Conservation (phyloP, 2,888 invertebrate species). For the Tortrix viridana region DNA sequence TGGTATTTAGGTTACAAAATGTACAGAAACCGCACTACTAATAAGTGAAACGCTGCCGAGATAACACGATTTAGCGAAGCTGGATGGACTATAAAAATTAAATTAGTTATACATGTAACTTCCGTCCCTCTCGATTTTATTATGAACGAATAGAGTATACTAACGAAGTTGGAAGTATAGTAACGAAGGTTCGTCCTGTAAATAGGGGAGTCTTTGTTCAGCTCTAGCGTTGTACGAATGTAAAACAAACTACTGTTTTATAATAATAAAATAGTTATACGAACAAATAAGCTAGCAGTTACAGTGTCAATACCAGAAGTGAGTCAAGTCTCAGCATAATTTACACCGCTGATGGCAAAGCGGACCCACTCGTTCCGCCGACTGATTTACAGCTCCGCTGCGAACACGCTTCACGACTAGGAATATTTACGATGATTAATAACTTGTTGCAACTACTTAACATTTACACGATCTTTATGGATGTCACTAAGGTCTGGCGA, state of each 20-base stretch:
- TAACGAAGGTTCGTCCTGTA: not conserved
- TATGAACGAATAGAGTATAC: too few relatives aligned
- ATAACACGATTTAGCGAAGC: not conserved
- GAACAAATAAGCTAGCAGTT: not conserved
- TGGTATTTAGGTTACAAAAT: constrained; percentile 2
- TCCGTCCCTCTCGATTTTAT: too few relatives aligned
- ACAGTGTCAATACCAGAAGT: constrained; percentile 1
- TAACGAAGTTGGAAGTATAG: too few relatives aligned
- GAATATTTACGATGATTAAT: constrained; percentile 4
- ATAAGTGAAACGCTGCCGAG: not conserved
- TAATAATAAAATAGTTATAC: not conserved
- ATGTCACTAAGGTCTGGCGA: too few relatives aligned
- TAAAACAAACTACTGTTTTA: too few relatives aligned
- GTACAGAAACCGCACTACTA: not conserved
- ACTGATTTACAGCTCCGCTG: constrained; percentile 6
- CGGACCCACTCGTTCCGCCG: not conserved
- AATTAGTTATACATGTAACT: not conserved
- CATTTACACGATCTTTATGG: too few relatives aligned
- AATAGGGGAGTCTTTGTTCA: not conserved
- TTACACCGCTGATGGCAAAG: constrained; percentile 4
- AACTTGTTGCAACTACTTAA: not conserved
- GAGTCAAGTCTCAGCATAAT: constrained; percentile 2
- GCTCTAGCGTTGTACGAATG: too few relatives aligned
- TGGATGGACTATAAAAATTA: not conserved
- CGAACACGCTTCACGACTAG: constrained; percentile 3